Conservation (phyloP, 2,888 invertebrate species). For the Sarcophaga carnaria region DNA sequence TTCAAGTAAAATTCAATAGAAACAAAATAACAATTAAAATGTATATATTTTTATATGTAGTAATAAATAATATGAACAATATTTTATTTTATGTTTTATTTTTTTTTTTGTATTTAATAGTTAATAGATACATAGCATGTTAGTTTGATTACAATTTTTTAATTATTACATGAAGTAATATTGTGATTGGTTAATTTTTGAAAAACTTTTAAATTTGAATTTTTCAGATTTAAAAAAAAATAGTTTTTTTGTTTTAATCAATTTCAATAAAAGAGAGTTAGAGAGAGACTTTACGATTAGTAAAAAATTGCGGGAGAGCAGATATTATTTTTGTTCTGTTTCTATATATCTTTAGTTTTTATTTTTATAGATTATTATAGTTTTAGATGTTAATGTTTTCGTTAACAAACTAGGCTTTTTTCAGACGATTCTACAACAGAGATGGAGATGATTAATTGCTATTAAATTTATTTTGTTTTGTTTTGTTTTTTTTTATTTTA, state of each 20-base stretch:
- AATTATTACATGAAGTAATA: too few species aligned
- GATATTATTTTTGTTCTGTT: constrained; percentile 59
- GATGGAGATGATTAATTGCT: constrained; percentile 66
- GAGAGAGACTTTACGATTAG: constrained; percentile 70
- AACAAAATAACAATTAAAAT: constrained; percentile 65
- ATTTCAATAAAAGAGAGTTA: constrained; percentile 65
- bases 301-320: constrained; percentile 67
- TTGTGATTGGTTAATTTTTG: too few species aligned
- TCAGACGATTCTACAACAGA: constrained; percentile 70
- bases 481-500: constrained; percentile 48
- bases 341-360: constrained; percentile 35
- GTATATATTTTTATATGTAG: constrained; percentile 31
- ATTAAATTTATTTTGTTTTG: constrained; percentile 43
- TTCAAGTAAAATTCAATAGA: constrained; percentile 64
- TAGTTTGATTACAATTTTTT: constrained; percentile 17
- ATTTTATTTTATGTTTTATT: neutral
- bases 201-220: too few species aligned
- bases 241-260: constrained; percentile 13
- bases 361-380: constrained; percentile 18
- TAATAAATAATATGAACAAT: constrained; percentile 61
- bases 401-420: constrained; percentile 70
- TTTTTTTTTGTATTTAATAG: neutral
- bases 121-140: too few species aligned
- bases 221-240: too few species aligned
- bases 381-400: constrained; percentile 64